A percentile compares a stretch with the other conserved stretches of the same genome.
phyloP scores from a whole-genome alignment of 2,888 invertebrate genomes.

The Brachycybe producta region DNA sequence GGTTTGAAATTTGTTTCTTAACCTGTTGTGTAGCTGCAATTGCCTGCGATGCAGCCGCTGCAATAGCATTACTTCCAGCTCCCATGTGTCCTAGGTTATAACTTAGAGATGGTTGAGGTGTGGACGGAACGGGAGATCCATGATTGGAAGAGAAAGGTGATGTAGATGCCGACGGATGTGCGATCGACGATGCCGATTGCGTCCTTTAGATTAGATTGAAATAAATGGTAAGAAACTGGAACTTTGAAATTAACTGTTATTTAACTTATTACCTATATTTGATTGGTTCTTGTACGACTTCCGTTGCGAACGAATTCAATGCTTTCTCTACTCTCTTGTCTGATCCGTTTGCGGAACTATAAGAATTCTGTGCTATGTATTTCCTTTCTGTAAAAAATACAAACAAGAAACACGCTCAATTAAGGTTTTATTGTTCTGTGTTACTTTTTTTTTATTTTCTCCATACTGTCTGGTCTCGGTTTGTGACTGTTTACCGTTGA shows the following conservation, averaged over 20 bases:
- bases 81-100: constrained; percentile 59
- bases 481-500: constrained; percentile 24
- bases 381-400: constrained; percentile 17
- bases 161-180: constrained; percentile 13
- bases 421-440: too few species aligned
- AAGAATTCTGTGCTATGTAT: constrained; percentile 12
- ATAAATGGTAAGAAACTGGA: not conserved
- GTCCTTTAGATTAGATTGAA: constrained; percentile 2
- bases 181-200: constrained; percentile 2
- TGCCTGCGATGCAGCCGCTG: constrained; percentile 87
- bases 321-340: constrained; percentile 19
- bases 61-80: constrained; percentile 77
- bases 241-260: not conserved
- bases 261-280: constrained; percentile 12
- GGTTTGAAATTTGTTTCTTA: too few species aligned
- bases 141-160: constrained; percentile 19
- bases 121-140: constrained; percentile 15
- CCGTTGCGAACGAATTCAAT: constrained; percentile 8
- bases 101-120: constrained; percentile 23
- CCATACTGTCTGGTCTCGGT: constrained; percentile 32
- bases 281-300: constrained; percentile 7
- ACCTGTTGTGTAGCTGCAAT: constrained; percentile 89
- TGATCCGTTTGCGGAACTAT: constrained; percentile 15
- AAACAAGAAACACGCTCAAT: not conserved
- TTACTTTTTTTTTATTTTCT: not conserved